A percentile compares a stretch with the other conserved stretches of the same genome.
These are phyloP conservation scores for Andrena bicolor DNA, from an alignment of 2,888 invertebrate species.

Conservation along the genomic window DNA sequence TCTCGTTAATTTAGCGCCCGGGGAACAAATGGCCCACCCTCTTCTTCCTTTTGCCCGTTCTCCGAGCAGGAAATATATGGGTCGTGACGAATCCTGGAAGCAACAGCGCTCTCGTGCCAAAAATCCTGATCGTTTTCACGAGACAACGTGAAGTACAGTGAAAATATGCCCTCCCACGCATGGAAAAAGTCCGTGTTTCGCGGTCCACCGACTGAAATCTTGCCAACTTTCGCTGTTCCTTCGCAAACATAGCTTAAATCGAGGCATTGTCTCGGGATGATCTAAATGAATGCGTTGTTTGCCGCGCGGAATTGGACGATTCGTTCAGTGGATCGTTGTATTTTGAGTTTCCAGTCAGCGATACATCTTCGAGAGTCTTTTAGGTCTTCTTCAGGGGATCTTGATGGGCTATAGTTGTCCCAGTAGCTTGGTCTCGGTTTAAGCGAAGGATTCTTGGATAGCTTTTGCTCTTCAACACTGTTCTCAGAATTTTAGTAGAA, in stretches of 20 bases:
- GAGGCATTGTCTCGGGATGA: conserved; percentile 14
- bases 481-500: too few relatives aligned
- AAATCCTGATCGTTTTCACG: conserved; percentile 25
- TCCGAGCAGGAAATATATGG: conserved; percentile 50
- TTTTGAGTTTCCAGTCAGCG: conserved; percentile 41
- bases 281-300: conserved; percentile 39
- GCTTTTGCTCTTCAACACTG: too few relatives aligned
- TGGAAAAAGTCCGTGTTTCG: conserved; percentile 6
- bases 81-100: conserved; percentile 66
- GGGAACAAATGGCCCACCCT: background rate
- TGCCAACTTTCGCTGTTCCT: conserved; percentile 14
- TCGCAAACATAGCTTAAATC: background rate
- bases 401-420: conserved; percentile 12
- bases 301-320: conserved; percentile 32
- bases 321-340: conserved; percentile 34
- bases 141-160: conserved; percentile 21
- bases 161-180: conserved; percentile 20
- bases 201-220: background rate
- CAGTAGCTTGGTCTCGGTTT: conserved; percentile 4
- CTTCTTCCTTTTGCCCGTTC: conserved; percentile 16
- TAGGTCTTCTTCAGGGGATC: background rate
- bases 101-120: conserved; percentile 70
- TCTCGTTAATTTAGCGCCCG: conserved; percentile 1
- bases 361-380: conserved; percentile 24
- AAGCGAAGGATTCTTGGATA: background rate